Conservation (phyloP, 2,113 vertebrate genomes). For the Calidris pugnax region DNA sequence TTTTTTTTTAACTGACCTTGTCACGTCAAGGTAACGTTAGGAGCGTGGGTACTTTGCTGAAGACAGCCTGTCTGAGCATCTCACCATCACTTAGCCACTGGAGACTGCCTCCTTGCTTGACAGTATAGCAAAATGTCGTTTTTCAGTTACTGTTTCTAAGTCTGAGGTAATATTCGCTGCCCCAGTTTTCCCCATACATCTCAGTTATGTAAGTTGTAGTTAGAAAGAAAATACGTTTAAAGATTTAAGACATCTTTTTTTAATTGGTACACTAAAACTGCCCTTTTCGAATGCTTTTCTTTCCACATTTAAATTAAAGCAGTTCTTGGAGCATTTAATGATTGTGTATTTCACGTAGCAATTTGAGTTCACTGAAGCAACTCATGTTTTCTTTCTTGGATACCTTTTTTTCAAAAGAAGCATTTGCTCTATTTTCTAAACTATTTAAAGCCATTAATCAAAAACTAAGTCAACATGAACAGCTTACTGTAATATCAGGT, state of each 20-base stretch:
- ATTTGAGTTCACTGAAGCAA: slow-evolving; percentile 59
- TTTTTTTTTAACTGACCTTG: not conserved
- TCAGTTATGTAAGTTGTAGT: not conserved
- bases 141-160: not conserved
- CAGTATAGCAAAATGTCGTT: not conserved
- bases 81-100: not conserved
- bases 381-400: slow-evolving; percentile 27
- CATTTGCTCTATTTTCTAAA: not conserved
- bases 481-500: not conserved
- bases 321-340: slow-evolving; percentile 54
- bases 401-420: slow-evolving; percentile 23
- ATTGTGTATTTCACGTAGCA: slow-evolving; percentile 41
- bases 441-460: slow-evolving; percentile 49
- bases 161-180: not conserved
- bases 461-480: not conserved
- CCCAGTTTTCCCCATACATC: not conserved
- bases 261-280: slow-evolving; percentile 37
- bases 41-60: not conserved
- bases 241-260: slow-evolving; percentile 24
- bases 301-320: slow-evolving; percentile 16
- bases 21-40: not conserved
- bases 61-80: not conserved
- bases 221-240: not conserved
- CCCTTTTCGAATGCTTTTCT: not conserved
- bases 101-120: slow-evolving; percentile 5